These are phyloP conservation scores for Rostratula benghalensis DNA, from an alignment of 2,113 vertebrate genomes.

Conservation along the genomic window DNA sequence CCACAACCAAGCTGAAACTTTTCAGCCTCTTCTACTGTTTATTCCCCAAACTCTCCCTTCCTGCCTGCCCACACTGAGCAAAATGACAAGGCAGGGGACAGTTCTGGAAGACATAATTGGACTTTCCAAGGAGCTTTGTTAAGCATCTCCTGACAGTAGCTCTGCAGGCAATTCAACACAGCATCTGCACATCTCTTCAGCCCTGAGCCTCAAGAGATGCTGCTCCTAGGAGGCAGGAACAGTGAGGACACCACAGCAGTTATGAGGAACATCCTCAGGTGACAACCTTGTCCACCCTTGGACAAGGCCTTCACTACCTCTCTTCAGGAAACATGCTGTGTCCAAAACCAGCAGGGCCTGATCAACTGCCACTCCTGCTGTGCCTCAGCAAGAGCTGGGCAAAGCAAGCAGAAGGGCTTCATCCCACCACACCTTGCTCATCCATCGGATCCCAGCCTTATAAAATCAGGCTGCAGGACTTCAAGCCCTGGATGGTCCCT, in stretches of 20 bases:
- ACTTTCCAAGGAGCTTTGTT: neutral
- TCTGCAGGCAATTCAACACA: neutral
- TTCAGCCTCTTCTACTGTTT: neutral
- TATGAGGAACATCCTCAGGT: neutral
- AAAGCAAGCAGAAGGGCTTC: neutral
- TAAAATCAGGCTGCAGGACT: neutral
- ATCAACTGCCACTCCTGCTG: neutral
- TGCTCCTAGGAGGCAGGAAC: neutral
- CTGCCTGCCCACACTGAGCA: neutral
- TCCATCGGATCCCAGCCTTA: neutral
- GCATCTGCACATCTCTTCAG: neutral
- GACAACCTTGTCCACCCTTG: accelerated
- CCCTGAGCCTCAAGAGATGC: neutral
- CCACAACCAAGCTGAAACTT: neutral
- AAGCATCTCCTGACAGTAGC: neutral
- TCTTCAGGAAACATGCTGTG: accelerated
- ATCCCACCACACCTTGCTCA: neutral
- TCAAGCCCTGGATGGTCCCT: neutral
- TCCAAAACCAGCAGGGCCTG: accelerated
- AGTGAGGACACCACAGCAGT: neutral
- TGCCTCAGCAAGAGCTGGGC: neutral
- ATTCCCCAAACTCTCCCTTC: neutral
- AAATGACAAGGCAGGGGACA: neutral
- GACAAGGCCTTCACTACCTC: neutral
- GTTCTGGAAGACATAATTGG: neutral